Base-by-base conservation (phyloP, 2,797 vertebrate genomes). In the Otolemur crassicaudatus region DNA sequence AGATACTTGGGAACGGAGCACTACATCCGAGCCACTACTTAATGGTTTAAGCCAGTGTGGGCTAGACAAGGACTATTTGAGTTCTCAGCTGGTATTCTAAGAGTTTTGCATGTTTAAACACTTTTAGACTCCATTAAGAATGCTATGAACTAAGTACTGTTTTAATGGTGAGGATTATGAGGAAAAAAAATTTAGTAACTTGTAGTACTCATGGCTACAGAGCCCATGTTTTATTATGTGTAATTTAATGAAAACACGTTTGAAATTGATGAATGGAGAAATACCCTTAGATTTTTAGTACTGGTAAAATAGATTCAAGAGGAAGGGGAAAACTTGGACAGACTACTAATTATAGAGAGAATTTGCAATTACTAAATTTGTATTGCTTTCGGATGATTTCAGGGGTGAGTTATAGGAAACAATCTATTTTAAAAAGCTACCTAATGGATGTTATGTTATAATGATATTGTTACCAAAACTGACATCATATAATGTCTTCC, bases 321-420 rank as follows among this genome's bases (percentile, higher is more conserved):
- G 31, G 40, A 94, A 91, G 10, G 16, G 16, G 31, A 81, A 61
- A 65, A 27, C 9, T 65, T 81, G 60, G 25, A 20, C 5, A 91
- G 37, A 81, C 4, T 76, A 63, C 84, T 92, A 90, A 80, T 43
- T 91, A 6, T 84, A 14, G 4, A 34, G 40, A 34, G 72, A 88
- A 65, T 84, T 69, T 84, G 10, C 87, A 92, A 79, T 80, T 76
- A 34, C 43, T 65, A 0, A 90, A 49, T 49, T 49, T 22, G 34
- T 56, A 56, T 27, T 88, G 58, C 29, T 94, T 95, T 25, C 20
- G 86, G 7, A 87, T 69, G 65, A 82, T 79, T 95, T 91, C 93
- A 70, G n/a, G 83, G 17, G 29, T 31, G 8, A 75, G 4, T 61
- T 91, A 79, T 25, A 87, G 49, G 90, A 88, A 95, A 56, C 40